phyloP scores from a whole-genome alignment of 2,888 invertebrate species.

The Laspeyria flexula region DNA sequence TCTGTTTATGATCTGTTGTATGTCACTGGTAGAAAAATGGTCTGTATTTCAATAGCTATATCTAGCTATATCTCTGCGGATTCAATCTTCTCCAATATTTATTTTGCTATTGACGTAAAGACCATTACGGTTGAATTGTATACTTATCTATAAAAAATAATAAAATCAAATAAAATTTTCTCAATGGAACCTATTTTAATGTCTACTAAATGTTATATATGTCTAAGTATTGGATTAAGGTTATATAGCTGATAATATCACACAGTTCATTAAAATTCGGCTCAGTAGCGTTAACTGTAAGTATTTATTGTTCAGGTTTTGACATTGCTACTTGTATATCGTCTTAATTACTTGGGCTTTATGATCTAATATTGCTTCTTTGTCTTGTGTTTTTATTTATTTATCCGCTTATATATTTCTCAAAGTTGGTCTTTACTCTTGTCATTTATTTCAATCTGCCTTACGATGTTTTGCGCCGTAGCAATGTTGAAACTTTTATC shows the following conservation, averaged over 20 bases:
- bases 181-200: slow-evolving; percentile 76
- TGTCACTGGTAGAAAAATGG: slow-evolving; percentile 56
- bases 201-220: slow-evolving; percentile 85
- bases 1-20: slow-evolving; percentile 59
- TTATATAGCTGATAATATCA: slow-evolving; percentile 66
- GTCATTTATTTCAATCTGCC: slow-evolving; percentile 39
- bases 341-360: slow-evolving; percentile 38
- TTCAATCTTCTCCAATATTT: slow-evolving; percentile 17
- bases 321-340: slow-evolving; percentile 76
- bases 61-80: slow-evolving; percentile 24
- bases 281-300: slow-evolving; percentile 74
- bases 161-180: slow-evolving; percentile 57
- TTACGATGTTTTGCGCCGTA: slow-evolving; percentile 55
- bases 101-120: slow-evolving; percentile 61
- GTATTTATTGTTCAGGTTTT: slow-evolving; percentile 70
- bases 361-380: slow-evolving; percentile 49
- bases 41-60: slow-evolving; percentile 63
- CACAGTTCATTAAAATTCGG: slow-evolving; percentile 70
- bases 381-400: slow-evolving; percentile 42
- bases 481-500: slow-evolving; percentile 80
- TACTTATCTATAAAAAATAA: slow-evolving; percentile 58
- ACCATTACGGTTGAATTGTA: slow-evolving; percentile 58
- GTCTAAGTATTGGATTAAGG: slow-evolving; percentile 78
- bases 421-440: slow-evolving; percentile 73
- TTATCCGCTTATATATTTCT: slow-evolving; percentile 65